A percentile compares a stretch with the other conserved stretches of the same genome.
phyloP scores from a whole-genome alignment of 1,140 invertebrate genomes.

The Tigriopus japonicus region DNA sequence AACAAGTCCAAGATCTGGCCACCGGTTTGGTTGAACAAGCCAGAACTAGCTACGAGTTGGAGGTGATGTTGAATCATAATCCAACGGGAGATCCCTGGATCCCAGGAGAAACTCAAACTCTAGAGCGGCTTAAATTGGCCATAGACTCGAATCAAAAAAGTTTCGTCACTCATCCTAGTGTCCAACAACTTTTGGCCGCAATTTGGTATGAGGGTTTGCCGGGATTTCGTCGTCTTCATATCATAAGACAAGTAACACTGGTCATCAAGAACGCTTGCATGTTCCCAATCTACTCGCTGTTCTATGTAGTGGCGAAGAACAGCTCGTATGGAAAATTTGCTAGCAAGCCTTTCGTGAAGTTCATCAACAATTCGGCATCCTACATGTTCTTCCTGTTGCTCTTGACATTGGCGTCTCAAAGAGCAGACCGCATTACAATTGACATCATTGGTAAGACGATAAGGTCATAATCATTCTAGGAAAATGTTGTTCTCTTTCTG shows the following conservation, averaged over 20 bases:
- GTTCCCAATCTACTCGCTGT: conserved; percentile 62
- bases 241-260: conserved; percentile 43
- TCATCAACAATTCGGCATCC: conserved; percentile 71
- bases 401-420: conserved; percentile 63
- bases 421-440: conserved; percentile 52
- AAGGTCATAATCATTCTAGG: too few relatives aligned
- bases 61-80: conserved; percentile 74
- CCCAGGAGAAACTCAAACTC: conserved; percentile 49
- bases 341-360: conserved; percentile 83
- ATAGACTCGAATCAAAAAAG: conserved; percentile 85
- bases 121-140: conserved; percentile 61
- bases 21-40: conserved; percentile 74
- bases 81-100: conserved; percentile 43
- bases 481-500: neutral
- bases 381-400: conserved; percentile 74
- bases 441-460: conserved; percentile 39
- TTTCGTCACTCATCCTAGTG: conserved; percentile 83
- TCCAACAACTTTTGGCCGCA: conserved; percentile 70
- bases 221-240: conserved; percentile 57
- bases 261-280: conserved; percentile 43
- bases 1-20: conserved; percentile 74
- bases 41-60: conserved; percentile 66
- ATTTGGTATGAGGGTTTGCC: conserved; percentile 84
- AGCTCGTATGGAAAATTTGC: conserved; percentile 52
- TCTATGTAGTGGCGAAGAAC: conserved; percentile 59